Evolutionary conservation across 2,113 vertebrate genomes (phyloP), one percentile per base, ranked within the genome.

Genomic region (Panthera leo): DNA sequence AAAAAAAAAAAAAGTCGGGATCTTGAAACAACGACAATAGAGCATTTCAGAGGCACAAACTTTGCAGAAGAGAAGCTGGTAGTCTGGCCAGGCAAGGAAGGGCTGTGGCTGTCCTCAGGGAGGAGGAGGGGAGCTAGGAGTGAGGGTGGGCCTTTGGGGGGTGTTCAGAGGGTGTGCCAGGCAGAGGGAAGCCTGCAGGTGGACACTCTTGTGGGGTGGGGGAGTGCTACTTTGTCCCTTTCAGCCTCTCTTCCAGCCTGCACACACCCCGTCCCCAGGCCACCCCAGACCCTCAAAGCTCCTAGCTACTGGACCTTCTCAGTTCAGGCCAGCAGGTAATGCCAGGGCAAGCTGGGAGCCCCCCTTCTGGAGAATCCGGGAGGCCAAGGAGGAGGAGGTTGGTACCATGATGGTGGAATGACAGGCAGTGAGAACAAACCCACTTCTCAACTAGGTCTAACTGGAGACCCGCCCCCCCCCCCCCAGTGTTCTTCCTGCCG

Each of bases 1-100:
- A 51, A 51, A 51, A 11, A 67, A 36, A 55, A 95, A 51, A 73
- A 86, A 12, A 29, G 78, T 79, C 9, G 27, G 55, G 18, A 16
- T 65, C 92, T 97, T 65, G 11, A 95, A 93, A 93, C 25, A 85
- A 94, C 9, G 79, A 80, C 5, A 34, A 21, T 23, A 80, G 71
- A 88, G 63, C 87, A 73, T 82, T 71, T 96, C 68, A 82, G 92
- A 96, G 65, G 65, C 87, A 83, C n/a, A 48, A 11, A 92, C 3
- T 58, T 91, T 87, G 67, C 79, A 82, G 53, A 94, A 39, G 15
- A 68, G 89, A 84, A 85, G 89, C 79, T 73, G 71, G 51, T 42
- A 11, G 58, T 29, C 82, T 58, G 55, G 67, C 7, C 48, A 15
- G 71, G 82, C 0, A 0, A 45, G 19, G 61, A 12, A 25, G 70